Evolutionary conservation across 2,888 invertebrate species (phyloP).

Genomic region (Koerneria pararmatus): DNA sequence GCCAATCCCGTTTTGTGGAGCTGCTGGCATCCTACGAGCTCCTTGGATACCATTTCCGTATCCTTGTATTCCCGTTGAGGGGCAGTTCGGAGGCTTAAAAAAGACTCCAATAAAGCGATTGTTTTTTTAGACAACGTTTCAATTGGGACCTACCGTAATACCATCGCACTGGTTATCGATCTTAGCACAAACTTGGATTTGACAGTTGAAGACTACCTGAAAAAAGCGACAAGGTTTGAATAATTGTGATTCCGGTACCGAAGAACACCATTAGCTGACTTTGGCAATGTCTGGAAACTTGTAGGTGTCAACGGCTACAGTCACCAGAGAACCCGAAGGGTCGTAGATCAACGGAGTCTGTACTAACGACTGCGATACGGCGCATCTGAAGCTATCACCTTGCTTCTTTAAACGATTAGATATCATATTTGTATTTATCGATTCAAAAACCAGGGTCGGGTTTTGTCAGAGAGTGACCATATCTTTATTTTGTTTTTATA

Average conservation of each 20-base stretch:
- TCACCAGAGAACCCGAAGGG: conserved; percentile 17
- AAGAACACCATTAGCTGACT: not conserved
- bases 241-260: not conserved
- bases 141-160: conserved; percentile 17
- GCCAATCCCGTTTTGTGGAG: too few relatives aligned
- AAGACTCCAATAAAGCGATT: too few relatives aligned
- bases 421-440: too few relatives aligned
- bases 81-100: not conserved
- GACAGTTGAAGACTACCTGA: conserved; percentile 19
- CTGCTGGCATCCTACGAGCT: too few relatives aligned
- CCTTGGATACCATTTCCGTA: not conserved
- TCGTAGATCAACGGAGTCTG: conserved; percentile 20
- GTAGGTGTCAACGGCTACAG: conserved; percentile 18
- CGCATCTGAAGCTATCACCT: too few relatives aligned
- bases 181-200: conserved; percentile 18
- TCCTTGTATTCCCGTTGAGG: not conserved
- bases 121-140: not conserved
- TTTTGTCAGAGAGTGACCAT: too few relatives aligned
- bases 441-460: too few relatives aligned
- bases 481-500: too few relatives aligned
- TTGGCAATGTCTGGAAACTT: conserved; percentile 21
- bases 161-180: conserved; percentile 16
- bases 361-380: conserved; percentile 15
- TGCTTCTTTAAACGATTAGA: too few relatives aligned
- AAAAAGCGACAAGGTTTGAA: not conserved